A percentile compares a stretch with the other conserved stretches of the same genome.
Conservation (phyloP, 2,888 invertebrate genomes). For the Choristoneura rosaceana region DNA sequence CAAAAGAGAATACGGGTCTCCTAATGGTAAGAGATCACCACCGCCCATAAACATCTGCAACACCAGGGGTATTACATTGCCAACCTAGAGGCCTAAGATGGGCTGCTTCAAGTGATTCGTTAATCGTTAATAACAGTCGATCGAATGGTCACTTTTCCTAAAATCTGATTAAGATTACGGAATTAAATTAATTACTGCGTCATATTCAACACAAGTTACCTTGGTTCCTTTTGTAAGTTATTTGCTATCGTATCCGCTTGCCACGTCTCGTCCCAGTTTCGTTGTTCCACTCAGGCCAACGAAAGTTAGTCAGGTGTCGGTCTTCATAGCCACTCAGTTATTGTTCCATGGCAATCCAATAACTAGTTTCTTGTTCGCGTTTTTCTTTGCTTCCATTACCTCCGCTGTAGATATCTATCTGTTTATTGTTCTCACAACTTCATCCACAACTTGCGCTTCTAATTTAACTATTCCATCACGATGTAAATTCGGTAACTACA, state of each 20-base stretch:
- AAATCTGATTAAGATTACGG: background rate
- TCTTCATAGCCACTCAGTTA: constrained; percentile 31
- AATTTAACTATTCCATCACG: constrained; percentile 46
- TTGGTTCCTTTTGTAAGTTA: background rate
- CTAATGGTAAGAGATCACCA: too few relatives aligned
- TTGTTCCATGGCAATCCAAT: constrained; percentile 30
- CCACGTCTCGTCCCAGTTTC: background rate
- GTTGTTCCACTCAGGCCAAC: background rate
- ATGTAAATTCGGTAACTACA: constrained; percentile 47
- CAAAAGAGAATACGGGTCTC: too few relatives aligned
- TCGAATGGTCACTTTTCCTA: background rate
- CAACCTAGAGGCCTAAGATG: too few relatives aligned
- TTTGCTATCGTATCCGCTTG: background rate
- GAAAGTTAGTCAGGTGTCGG: constrained; percentile 29
- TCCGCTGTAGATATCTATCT: constrained; percentile 23
- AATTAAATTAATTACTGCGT: background rate
- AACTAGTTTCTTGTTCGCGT: constrained; percentile 33
- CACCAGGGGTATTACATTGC: too few relatives aligned
- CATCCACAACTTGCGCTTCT: constrained; percentile 34
- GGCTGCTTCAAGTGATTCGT: too few relatives aligned
- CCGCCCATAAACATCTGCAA: too few relatives aligned
- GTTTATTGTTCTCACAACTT: constrained; percentile 38
- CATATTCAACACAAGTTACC: background rate
- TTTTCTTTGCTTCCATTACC: constrained; percentile 34
- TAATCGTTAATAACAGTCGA: too few relatives aligned